Percentiles rank a stretch among this genome's conserved stretches.
phyloP scores from a whole-genome alignment of 2,888 invertebrate species.

The Germaria angustata region DNA sequence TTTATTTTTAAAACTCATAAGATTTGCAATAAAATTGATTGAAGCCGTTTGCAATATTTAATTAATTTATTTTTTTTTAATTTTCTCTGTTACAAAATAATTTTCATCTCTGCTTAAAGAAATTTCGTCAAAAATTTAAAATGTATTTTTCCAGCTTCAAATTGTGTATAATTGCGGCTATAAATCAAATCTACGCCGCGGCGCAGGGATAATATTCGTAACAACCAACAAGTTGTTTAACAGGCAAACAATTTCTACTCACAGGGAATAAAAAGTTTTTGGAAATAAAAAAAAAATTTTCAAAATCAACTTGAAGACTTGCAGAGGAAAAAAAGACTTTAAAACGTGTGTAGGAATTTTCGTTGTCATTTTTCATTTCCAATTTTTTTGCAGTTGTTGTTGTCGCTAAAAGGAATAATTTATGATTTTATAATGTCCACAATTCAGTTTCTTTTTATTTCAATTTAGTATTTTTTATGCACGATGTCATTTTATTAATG shows the following conservation, averaged over 20 bases:
- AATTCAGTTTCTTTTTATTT: not conserved
- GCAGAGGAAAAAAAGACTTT: not conserved
- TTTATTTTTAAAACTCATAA: no score
- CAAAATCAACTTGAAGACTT: constrained; percentile 46
- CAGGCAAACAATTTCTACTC: not conserved
- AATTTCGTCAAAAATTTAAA: no score
- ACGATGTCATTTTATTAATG: not conserved
- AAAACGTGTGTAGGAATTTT: constrained; percentile 40
- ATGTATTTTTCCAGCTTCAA: not conserved
- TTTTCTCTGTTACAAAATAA: no score
- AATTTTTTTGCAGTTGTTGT: not conserved
- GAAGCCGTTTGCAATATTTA: no score
- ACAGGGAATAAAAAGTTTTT: not conserved
- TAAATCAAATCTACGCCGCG: not conserved
- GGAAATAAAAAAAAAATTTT: not conserved
- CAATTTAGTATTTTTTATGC: constrained; percentile 13
- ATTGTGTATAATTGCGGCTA: not conserved
- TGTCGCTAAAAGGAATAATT: constrained; percentile 17
- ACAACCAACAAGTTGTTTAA: constrained; percentile 1
- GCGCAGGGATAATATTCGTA: not conserved
- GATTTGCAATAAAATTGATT: no score
- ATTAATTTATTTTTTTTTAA: no score
- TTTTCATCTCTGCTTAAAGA: no score
- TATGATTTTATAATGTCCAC: constrained; percentile 47
- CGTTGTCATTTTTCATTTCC: constrained; percentile 35